Base-by-base conservation (phyloP, 2,113 vertebrate species). In the Poeciliopsis occidentalis region DNA sequence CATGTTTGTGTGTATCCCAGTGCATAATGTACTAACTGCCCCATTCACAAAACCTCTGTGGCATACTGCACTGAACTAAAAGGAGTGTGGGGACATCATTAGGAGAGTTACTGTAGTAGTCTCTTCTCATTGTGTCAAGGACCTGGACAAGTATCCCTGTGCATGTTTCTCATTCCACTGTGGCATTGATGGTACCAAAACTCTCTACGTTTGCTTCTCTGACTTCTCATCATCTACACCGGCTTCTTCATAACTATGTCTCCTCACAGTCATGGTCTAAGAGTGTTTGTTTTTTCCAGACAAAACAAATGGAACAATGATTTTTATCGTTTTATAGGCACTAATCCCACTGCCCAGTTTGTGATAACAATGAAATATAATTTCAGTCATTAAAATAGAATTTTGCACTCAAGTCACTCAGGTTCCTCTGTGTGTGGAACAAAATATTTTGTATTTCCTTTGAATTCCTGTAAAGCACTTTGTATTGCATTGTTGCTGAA, bases 1-100 rank as follows among this genome's bases (percentile, higher is more conserved):
- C 6, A 54, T 54, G 19, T 24, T 54, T 54, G 17, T 54, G 17
- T 54, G 22, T 54, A 54, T 54, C 19, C 47, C 5, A 24, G 2
- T 22, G 47, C 47, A 51, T 51, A 51, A 4, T 19, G 19, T 54
- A 22, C 17, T 54, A 22, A 54, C 47, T 54, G 47, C 17, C 19
- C 17, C 47, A 54, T 54, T 54, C 47, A 83, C 73, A 66, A 71
- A 78, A 62, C 57, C 65, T 47, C 60, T 68, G 63, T 39, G 63
- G 69, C 64, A 72, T 73, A 75, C 60, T 54, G 63, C 8, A 19
- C 63, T 68, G 65, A 57, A 73, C 73, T 73, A 61, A 62, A 30
- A 69, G 39, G 30, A 75, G 73, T 78, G 57, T 72, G 67, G 76
- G 75, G 73, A 88, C 77, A 80, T 85, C 79, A 85, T 90, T 89